Conservation (phyloP, 2,113 vertebrate species). For the Climacteris rufus region DNA sequence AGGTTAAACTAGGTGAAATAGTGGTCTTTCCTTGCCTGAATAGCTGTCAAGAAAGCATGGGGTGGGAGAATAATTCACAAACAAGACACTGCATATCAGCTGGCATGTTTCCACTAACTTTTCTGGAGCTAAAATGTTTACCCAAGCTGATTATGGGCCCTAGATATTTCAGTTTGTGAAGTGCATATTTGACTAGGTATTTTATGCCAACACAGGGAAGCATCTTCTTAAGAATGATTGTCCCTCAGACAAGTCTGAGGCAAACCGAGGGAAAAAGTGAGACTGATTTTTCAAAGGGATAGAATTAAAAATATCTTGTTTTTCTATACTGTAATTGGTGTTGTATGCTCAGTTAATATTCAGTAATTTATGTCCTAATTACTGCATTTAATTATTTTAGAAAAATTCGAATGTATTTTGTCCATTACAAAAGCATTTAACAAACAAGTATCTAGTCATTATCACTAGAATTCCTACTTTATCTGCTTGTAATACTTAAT, state of each 20-base stretch:
- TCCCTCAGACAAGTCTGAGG: background rate
- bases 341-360: background rate
- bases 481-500: background rate
- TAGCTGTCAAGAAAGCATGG: accelerated
- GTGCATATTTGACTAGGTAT: background rate
- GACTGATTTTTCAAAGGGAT: background rate
- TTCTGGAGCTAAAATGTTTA: background rate
- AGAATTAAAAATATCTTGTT: background rate
- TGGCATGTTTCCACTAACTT: background rate
- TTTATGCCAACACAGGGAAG: background rate
- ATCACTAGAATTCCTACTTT: background rate
- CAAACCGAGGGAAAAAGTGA: background rate
- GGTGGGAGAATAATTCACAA: background rate
- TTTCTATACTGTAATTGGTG: background rate
- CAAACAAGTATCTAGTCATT: background rate
- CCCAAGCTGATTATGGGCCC: background rate
- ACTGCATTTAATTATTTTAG: background rate
- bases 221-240: background rate
- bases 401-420: background rate
- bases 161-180: background rate
- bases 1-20: background rate
- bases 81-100: background rate
- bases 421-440: background rate
- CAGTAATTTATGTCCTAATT: background rate
- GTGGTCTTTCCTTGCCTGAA: background rate